phyloP scores from a whole-genome alignment of 1,140 invertebrate species.

The Anadara kagoshimensis region DNA sequence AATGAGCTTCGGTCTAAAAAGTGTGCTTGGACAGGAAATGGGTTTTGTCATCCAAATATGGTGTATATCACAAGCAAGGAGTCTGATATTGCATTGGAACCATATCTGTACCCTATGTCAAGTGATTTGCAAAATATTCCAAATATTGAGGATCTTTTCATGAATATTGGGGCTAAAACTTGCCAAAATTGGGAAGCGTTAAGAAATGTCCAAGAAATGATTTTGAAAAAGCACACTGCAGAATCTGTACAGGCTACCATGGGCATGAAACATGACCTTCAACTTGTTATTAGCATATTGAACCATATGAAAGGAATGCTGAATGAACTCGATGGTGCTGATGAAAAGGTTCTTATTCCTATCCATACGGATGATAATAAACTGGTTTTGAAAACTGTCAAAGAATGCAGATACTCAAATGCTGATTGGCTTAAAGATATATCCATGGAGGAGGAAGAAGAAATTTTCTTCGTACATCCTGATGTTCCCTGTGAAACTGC shows the following conservation, averaged over 20 bases:
- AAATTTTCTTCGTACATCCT: conserved; percentile 51
- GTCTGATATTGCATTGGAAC: not conserved
- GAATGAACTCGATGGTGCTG: no score
- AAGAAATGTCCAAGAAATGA: not conserved
- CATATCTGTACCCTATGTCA: not conserved
- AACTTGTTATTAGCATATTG: not conserved
- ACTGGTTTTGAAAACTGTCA: conserved; percentile 32
- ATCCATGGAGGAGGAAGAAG: conserved; percentile 42
- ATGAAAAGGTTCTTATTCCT: conserved; percentile 33
- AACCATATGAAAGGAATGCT: not conserved
- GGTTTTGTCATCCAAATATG: not conserved
- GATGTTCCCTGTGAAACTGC: conserved; percentile 52
- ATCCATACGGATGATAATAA: conserved; percentile 18
- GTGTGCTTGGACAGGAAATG: conserved; percentile 2
- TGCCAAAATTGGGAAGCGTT: not conserved
- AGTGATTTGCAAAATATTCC: not conserved
- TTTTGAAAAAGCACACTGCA: not conserved
- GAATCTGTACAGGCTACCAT: not conserved
- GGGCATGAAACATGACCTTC: not conserved
- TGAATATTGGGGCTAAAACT: not conserved
- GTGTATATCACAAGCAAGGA: not conserved
- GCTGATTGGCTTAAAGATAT: conserved; percentile 35
- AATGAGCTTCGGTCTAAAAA: not conserved
- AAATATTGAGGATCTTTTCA: not conserved
- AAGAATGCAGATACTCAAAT: conserved; percentile 55